Percentiles rank a stretch among this genome's conserved stretches.
phyloP scores from a whole-genome alignment of 2,888 invertebrate genomes.

The Parascotia fuliginaria region DNA sequence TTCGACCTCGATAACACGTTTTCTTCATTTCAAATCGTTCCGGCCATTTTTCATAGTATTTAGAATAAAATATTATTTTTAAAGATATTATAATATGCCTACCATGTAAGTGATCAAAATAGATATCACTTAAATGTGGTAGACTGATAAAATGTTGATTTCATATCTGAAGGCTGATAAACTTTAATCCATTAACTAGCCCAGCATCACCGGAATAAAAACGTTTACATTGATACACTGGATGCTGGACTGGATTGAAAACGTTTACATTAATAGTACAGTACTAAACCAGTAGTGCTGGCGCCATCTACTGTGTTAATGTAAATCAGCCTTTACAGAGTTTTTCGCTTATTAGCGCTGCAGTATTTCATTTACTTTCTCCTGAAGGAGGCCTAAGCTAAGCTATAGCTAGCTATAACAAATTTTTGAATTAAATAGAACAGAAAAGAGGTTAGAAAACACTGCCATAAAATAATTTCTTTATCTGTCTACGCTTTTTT shows the following conservation, averaged over 20 bases:
- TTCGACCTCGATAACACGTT: conserved; percentile 25
- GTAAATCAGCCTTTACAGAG: too few species aligned
- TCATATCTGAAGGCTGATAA: too few species aligned
- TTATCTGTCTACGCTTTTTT: conserved; percentile 1
- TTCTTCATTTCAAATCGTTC: conserved; percentile 73
- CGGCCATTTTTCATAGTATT: conserved; percentile 82
- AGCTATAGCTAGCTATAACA: conserved; percentile 18
- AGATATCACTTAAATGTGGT: neutral
- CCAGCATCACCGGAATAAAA: too few species aligned
- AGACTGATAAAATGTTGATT: too few species aligned
- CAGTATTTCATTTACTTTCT: conserved; percentile 10
- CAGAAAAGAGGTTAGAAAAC: conserved; percentile 32
- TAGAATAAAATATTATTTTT: conserved; percentile 57
- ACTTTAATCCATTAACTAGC: too few species aligned
- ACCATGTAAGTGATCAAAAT: conserved; percentile 14
- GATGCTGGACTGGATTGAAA: too few species aligned
- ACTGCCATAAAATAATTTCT: conserved; percentile 52
- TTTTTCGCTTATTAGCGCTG: neutral
- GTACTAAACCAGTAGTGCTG: too few species aligned
- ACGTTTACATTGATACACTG: too few species aligned
- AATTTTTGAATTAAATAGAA: conserved; percentile 2
- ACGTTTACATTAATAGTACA: too few species aligned
- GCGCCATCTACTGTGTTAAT: too few species aligned
- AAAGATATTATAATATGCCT: conserved; percentile 25
- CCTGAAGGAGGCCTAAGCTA: conserved; percentile 8